These are phyloP conservation scores for Lytechinus pictus DNA, from an alignment of 35 echinoderm and acorn worm genomes.

Conservation along the genomic window DNA sequence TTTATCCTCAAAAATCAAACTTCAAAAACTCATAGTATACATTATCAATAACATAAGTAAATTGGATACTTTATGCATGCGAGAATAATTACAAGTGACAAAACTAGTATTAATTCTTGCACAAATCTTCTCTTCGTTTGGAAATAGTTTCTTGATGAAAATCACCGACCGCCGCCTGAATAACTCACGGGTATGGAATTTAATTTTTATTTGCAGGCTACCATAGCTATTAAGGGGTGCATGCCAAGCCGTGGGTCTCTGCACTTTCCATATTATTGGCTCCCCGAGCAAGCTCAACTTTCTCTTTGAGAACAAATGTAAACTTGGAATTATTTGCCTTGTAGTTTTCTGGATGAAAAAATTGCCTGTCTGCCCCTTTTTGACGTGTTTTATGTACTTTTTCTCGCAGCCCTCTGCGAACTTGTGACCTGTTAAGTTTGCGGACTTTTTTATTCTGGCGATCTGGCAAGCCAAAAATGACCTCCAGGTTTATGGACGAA, in stretches of 20 bases:
- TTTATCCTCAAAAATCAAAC: background rate
- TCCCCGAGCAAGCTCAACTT: background rate
- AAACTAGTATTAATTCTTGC: background rate
- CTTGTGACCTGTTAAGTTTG: background rate
- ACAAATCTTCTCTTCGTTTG: background rate
- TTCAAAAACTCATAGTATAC: too few relatives aligned
- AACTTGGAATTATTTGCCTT: background rate
- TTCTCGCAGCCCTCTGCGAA: background rate
- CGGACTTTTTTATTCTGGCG: background rate
- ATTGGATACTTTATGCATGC: background rate
- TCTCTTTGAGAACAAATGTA: slow-evolving; percentile 13
- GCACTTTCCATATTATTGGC: slow-evolving; percentile 3
- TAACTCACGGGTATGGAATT: background rate
- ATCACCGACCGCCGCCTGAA: background rate
- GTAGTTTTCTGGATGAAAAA: background rate
- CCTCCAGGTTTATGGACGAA: background rate
- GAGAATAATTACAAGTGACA: background rate
- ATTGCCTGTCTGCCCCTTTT: background rate
- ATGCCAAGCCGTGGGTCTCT: background rate
- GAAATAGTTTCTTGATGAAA: background rate
- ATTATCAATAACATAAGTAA: too few relatives aligned
- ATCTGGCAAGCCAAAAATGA: background rate
- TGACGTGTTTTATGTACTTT: background rate
- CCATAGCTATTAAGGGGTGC: background rate
- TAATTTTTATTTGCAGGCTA: slow-evolving; percentile 13